phyloP scores from a whole-genome alignment of 2,113 vertebrate species.

The Protomyctophum bolini region DNA sequence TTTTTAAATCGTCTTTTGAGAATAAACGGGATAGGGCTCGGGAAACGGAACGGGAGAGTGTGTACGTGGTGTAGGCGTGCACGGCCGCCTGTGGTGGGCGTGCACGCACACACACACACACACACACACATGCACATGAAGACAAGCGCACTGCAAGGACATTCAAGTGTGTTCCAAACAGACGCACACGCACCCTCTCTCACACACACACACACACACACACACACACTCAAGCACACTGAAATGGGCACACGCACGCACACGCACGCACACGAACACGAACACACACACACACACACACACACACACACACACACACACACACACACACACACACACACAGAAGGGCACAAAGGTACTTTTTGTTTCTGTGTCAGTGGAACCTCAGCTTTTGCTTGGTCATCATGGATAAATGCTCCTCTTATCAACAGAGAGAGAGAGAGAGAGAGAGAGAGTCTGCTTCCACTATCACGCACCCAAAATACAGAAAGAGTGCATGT shows the following conservation, averaged over 20 bases:
- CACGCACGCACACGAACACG: constrained; percentile 19
- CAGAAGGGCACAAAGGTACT: constrained; percentile 61
- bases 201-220: too few species aligned
- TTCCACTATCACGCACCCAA: neutral
- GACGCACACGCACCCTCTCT: too few species aligned
- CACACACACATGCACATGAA: too few species aligned
- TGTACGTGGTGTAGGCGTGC: constrained; percentile 43
- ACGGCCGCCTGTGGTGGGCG: neutral
- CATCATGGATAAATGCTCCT: constrained; percentile 72
- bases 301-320: neutral
- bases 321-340: neutral
- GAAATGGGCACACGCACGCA: too few species aligned
- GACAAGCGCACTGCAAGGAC: too few species aligned
- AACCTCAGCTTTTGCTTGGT: constrained; percentile 67
- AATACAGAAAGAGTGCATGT: neutral
- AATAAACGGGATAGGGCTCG: too few species aligned
- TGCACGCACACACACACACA: too few species aligned
- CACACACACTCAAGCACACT: too few species aligned
- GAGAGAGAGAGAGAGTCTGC: too few species aligned
- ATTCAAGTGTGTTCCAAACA: too few species aligned
- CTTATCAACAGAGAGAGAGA: constrained; percentile 61
- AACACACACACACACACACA: constrained; percentile 12
- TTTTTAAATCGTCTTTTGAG: constrained; percentile 18
- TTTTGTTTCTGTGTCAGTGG: constrained; percentile 63
- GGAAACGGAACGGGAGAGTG: constrained; percentile 33